Percentiles rank a stretch among this genome's conserved stretches.
These are phyloP conservation scores for Coregonus sp. DNA, from an alignment of 2,797 vertebrate species.

Conservation along the genomic window DNA sequence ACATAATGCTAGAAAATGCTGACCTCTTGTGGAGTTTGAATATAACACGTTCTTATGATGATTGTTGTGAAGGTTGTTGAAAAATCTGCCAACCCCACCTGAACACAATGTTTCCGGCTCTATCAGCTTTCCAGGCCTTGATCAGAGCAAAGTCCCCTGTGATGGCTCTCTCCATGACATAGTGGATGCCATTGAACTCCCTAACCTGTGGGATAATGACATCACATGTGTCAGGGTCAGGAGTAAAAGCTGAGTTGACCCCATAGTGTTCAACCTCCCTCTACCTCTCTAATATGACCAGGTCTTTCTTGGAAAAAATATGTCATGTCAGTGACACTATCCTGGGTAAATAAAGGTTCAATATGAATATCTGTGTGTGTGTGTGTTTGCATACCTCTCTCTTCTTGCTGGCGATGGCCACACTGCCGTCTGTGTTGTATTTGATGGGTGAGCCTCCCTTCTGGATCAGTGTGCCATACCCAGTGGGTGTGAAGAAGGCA, in stretches of 20 bases:
- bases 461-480: constrained; percentile 93
- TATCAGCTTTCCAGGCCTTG: constrained; percentile 97
- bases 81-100: constrained; percentile 65
- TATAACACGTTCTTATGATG: neutral
- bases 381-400: constrained; percentile 78
- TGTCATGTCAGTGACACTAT: neutral
- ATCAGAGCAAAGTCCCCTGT: constrained; percentile 93
- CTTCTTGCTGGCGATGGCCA: constrained; percentile 88
- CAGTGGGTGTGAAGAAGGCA: constrained; percentile 95
- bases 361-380: neutral
- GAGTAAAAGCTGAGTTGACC: neutral
- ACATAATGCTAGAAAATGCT: constrained; percentile 10
- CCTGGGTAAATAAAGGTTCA: neutral
- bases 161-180: constrained; percentile 92
- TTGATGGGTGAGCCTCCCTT: constrained; percentile 95
- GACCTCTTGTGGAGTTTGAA: constrained; percentile 39
- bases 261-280: neutral
- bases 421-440: constrained; percentile 89
- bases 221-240: neutral
- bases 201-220: constrained; percentile 75
- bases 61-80: too few species aligned
- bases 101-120: constrained; percentile 92
- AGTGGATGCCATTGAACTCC: constrained; percentile 89
- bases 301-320: neutral
- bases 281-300: neutral